Evolutionary conservation across 2,888 invertebrate genomes (phyloP), one percentile per base, ranked within the genome.

Genomic region (Epinotia demarniana): DNA sequence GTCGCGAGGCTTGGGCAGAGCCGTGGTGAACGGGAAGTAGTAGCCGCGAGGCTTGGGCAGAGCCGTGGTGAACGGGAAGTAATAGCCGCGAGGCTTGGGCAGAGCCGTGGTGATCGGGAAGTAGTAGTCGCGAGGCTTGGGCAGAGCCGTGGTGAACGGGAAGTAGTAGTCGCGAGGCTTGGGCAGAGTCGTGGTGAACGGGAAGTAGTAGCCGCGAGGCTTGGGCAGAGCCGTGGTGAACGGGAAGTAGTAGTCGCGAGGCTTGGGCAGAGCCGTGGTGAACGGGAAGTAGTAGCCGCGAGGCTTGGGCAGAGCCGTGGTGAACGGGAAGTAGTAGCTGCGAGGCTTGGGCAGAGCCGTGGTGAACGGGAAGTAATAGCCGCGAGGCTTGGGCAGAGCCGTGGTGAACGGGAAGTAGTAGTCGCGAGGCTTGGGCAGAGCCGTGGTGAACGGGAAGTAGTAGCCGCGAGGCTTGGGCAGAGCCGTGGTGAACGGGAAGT

Each of bases 1-100:
- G 19, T 27, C 67, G 11, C 61, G n/a, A 27, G 72, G 46, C 57
- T 57, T 72, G 43, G 69, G n/a, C 69, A 69, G 23, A 55, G 19
- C n/a, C 1, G 49, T 53, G n/a, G n/a, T n/a, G n/a, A n/a, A n/a
- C n/a, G n/a, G n/a, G n/a, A 39, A 61, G 16, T 68, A 68, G 43
- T 43, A 43, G 19, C 43, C 67, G 11, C 61, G n/a, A 27, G 72
- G 46, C 57, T 57, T 72, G 43, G 69, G n/a, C 69, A 69, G 23
- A 55, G 19, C n/a, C 1, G 49, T 53, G n/a, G n/a, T n/a, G n/a
- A n/a, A n/a, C n/a, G n/a, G n/a, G n/a, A 39, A 61, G 16, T 68
- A 68, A 27, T 43, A 43, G 19, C 43, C 67, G 11, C 61, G n/a
- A 27, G 72, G 46, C 57, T 57, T 72, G 43, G 69, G n/a, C 69